Percentiles rank a stretch among this genome's conserved stretches.
phyloP scores from a whole-genome alignment of 2,113 vertebrate species.

The Sapayoa aenigma region DNA sequence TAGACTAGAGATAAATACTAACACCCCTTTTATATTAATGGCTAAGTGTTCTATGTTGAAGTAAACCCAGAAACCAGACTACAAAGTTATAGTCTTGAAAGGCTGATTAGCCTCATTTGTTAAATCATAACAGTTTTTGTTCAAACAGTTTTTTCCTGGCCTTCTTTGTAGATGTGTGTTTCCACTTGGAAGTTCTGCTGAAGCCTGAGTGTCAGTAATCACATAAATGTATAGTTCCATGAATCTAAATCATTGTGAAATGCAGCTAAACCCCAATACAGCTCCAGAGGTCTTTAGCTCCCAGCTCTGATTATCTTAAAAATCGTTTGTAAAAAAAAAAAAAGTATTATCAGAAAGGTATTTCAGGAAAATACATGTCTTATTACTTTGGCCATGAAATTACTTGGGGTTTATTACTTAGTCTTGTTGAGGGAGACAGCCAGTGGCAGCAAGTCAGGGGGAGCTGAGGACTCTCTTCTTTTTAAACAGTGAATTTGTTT shows the following conservation, averaged over 20 bases:
- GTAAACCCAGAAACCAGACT: not conserved
- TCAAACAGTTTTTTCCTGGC: not conserved
- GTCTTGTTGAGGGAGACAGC: not conserved
- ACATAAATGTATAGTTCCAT: not conserved
- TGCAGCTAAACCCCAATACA: not conserved
- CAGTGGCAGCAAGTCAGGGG: not conserved
- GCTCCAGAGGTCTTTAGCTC: not conserved
- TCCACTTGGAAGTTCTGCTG: not conserved
- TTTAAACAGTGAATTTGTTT: not conserved
- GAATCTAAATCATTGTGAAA: not conserved
- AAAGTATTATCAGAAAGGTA: not conserved
- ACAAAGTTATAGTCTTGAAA: not conserved
- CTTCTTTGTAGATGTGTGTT: fast-evolving
- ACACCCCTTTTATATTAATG: not conserved
- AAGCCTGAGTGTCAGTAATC: not conserved
- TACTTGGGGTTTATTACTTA: not conserved
- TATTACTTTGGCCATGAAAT: not conserved
- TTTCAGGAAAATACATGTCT: not conserved
- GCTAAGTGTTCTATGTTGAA: not conserved
- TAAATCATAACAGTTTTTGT: not conserved
- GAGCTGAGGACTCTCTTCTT: not conserved
- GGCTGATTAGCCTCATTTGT: not conserved
- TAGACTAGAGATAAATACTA: not conserved
- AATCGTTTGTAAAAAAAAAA: too few relatives aligned
- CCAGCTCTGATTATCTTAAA: not conserved